Conservation (phyloP, 53 echinoderm and acorn worm species). For the Stichopus horrens region DNA sequence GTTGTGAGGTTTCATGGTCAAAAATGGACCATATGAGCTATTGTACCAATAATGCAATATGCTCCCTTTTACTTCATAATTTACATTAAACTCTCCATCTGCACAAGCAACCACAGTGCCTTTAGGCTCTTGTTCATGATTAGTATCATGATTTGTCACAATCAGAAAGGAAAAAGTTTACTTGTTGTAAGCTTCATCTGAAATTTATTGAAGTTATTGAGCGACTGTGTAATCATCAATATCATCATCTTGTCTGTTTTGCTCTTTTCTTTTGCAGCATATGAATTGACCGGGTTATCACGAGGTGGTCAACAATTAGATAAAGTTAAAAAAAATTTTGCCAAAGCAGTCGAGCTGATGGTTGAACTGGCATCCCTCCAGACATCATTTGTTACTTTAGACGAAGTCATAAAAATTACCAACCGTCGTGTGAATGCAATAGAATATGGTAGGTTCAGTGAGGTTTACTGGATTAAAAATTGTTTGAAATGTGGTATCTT, state of each 20-base stretch:
- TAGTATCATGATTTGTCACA: too few relatives aligned
- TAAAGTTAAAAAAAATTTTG: constrained; percentile 96
- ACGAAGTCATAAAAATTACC: constrained; percentile 98
- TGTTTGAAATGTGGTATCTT: neutral
- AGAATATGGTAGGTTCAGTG: constrained; percentile 79
- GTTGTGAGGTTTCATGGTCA: too few relatives aligned
- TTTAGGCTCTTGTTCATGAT: too few relatives aligned
- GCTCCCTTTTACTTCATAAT: too few relatives aligned
- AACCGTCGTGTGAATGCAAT: constrained; percentile 98
- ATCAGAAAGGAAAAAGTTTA: too few relatives aligned
- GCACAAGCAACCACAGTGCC: too few relatives aligned
- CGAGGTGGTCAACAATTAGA: constrained; percentile 94
- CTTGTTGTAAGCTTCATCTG: too few relatives aligned
- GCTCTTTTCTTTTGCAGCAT: constrained; percentile 52
- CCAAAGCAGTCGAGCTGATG: constrained; percentile 91
- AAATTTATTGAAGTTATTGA: too few relatives aligned
- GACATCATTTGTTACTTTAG: constrained; percentile 93
- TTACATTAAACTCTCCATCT: too few relatives aligned
- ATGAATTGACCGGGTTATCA: constrained; percentile 90
- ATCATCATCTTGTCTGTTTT: neutral
- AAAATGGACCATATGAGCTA: too few relatives aligned
- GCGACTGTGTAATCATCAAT: too few relatives aligned
- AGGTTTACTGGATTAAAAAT: neutral
- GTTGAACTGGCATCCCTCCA: constrained; percentile 95
- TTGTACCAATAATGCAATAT: too few relatives aligned